These are phyloP conservation scores for Drepanosiphum platanoidis DNA, from an alignment of 2,888 invertebrate genomes.

Conservation along the genomic window DNA sequence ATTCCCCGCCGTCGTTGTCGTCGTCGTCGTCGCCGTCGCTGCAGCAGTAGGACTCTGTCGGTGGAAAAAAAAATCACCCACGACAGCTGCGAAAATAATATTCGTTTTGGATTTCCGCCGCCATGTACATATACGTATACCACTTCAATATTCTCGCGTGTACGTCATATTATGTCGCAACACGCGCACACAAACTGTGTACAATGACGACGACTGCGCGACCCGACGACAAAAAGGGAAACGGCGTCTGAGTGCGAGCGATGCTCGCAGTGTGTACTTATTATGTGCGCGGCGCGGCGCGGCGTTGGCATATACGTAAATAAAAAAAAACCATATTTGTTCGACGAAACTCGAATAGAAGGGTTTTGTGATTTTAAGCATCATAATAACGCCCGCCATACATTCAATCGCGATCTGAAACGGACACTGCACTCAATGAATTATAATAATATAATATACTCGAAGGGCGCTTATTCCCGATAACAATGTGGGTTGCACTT, in stretches of 20 bases:
- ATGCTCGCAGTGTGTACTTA: too few species aligned
- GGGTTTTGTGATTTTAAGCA: conserved; percentile 16
- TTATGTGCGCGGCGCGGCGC: too few species aligned
- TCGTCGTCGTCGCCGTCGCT: not conserved
- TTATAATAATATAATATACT: not conserved
- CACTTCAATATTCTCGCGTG: not conserved
- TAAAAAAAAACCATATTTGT: conserved; percentile 39
- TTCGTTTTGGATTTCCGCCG: conserved; percentile 58
- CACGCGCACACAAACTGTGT: conserved; percentile 1
- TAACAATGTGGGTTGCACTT: too few species aligned
- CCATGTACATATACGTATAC: conserved; percentile 18
- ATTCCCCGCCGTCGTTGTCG: not conserved
- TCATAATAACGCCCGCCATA: not conserved
- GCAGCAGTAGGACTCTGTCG: conserved; percentile 5
- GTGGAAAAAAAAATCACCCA: conserved; percentile 59
- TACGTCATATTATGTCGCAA: conserved; percentile 17
- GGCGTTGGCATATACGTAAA: not conserved
- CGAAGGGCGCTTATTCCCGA: not conserved
- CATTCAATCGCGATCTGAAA: conserved; percentile 1
- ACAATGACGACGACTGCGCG: not conserved
- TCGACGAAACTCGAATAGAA: conserved; percentile 14
- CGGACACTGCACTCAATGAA: not conserved
- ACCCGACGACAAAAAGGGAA: conserved; percentile 5
- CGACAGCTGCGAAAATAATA: conserved; percentile 61
- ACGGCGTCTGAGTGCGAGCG: not conserved